Conservation (phyloP, 2,797 vertebrate genomes). For the Anas georgica region DNA sequence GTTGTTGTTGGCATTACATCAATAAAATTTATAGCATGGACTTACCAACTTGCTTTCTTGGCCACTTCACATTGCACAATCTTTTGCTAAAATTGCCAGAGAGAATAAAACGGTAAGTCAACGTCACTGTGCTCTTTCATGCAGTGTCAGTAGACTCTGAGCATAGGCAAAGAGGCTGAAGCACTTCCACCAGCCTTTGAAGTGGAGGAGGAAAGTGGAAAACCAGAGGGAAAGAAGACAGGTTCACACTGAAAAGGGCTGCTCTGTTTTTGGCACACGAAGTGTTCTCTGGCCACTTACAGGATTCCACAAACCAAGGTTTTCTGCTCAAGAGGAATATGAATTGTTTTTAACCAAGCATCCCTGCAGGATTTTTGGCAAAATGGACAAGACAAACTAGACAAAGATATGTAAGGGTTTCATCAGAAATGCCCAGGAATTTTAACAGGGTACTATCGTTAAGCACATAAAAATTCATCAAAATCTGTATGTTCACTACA, state of each 20-base stretch:
- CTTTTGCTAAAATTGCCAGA: conserved; percentile 39
- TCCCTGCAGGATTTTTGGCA: conserved; percentile 2
- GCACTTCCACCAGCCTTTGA: conserved; percentile 62
- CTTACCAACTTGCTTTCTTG: conserved; percentile 48
- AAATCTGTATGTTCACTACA: not conserved
- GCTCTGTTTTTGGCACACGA: conserved; percentile 54
- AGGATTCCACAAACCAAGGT: conserved; percentile 50
- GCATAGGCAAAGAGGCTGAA: conserved; percentile 45
- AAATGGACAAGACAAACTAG: not conserved
- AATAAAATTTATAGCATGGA: conserved; percentile 36
- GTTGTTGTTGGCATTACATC: conserved; percentile 54
- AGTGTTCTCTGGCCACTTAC: conserved; percentile 41
- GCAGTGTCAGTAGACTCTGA: conserved; percentile 52
- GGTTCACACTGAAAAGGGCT: conserved; percentile 45
- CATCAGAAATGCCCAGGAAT: not conserved
- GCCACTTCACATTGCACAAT: conserved; percentile 39
- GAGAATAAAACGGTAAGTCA: conserved; percentile 63
- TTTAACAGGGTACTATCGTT: not conserved
- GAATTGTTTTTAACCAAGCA: conserved; percentile 43
- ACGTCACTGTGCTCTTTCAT: conserved; percentile 49
- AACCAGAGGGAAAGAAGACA: conserved; percentile 29
- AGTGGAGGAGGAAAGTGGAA: conserved; percentile 65
- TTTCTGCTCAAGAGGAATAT: not conserved
- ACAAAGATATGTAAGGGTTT: not conserved
- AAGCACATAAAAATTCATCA: not conserved